Conservation (phyloP, 2,113 vertebrate genomes). For the Microtus montanus region DNA sequence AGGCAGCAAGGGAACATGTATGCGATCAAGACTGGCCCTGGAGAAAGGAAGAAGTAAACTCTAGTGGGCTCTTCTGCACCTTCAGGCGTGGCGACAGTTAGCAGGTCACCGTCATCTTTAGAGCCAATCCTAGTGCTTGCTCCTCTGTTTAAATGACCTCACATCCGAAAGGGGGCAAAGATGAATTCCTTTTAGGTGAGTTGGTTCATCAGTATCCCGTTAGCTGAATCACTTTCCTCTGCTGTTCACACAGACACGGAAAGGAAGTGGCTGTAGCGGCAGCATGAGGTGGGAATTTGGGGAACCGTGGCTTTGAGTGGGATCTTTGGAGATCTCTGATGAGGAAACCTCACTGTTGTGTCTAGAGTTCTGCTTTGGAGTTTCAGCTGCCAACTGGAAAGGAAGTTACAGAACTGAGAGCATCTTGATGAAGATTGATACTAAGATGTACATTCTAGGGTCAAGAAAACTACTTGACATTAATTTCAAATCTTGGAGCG, state of each 20-base stretch:
- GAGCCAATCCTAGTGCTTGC: not conserved
- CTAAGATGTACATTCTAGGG: not conserved
- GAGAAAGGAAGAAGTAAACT: not conserved
- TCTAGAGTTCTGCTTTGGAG: not conserved
- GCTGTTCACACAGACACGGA: not conserved
- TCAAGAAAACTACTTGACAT: conserved; percentile 31
- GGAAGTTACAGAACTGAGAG: not conserved
- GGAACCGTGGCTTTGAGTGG: not conserved
- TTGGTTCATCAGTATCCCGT: not conserved
- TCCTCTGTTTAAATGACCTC: not conserved
- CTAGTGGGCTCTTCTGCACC: not conserved
- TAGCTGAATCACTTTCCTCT: not conserved
- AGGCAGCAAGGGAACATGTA: not conserved
- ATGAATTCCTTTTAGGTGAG: not conserved
- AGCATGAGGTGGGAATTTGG: not conserved
- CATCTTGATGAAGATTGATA: not conserved
- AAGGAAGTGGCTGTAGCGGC: not conserved
- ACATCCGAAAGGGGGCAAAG: not conserved
- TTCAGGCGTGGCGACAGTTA: not conserved
- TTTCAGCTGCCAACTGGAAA: conserved; percentile 25
- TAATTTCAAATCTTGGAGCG: conserved; percentile 50
- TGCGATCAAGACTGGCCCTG: not conserved
- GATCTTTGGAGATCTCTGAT: not conserved
- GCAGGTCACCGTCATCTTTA: not conserved
- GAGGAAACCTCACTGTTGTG: conserved; percentile 2